These are phyloP conservation scores for Melierax canorus DNA, from an alignment of 2,113 vertebrate genomes.

Conservation along the genomic window DNA sequence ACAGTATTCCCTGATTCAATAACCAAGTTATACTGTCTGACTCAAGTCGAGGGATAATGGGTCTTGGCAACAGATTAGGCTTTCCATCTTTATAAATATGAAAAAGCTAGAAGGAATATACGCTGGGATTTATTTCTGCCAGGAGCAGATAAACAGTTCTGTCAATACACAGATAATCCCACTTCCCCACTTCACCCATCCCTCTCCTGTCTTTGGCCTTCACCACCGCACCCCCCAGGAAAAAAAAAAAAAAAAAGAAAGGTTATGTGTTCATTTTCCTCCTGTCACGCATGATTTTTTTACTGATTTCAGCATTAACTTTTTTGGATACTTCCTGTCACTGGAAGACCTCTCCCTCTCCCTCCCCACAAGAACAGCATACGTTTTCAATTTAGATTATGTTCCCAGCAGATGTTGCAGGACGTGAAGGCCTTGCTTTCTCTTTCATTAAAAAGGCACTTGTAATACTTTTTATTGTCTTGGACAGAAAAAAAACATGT, in stretches of 20 bases:
- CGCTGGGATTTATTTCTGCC: conserved; percentile 51
- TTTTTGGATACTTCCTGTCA: conserved; percentile 57
- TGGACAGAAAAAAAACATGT: conserved; percentile 46
- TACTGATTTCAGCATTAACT: conserved; percentile 44
- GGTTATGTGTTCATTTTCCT: conserved; percentile 22
- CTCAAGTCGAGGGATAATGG: background rate
- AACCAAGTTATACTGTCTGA: conserved; percentile 33
- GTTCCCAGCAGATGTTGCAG: conserved; percentile 65
- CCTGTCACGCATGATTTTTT: conserved; percentile 51
- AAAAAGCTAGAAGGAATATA: conserved; percentile 41
- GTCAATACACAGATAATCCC: conserved; percentile 62
- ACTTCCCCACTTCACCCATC: background rate
- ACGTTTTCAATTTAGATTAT: conserved; percentile 72
- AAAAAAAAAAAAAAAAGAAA: background rate
- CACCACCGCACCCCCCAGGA: background rate
- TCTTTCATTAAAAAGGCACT: conserved; percentile 60
- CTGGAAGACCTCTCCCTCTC: conserved; percentile 8
- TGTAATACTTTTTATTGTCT: conserved; percentile 44
- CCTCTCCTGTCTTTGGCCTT: background rate
- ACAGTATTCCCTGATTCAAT: background rate
- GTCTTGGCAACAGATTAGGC: background rate
- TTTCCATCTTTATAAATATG: conserved; percentile 45
- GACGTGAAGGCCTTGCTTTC: conserved; percentile 56
- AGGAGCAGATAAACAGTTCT: conserved; percentile 51
- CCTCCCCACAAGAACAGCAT: conserved; percentile 19